Conservation (phyloP, 1,140 invertebrate genomes). For the Alviniconcha marisindica region DNA sequence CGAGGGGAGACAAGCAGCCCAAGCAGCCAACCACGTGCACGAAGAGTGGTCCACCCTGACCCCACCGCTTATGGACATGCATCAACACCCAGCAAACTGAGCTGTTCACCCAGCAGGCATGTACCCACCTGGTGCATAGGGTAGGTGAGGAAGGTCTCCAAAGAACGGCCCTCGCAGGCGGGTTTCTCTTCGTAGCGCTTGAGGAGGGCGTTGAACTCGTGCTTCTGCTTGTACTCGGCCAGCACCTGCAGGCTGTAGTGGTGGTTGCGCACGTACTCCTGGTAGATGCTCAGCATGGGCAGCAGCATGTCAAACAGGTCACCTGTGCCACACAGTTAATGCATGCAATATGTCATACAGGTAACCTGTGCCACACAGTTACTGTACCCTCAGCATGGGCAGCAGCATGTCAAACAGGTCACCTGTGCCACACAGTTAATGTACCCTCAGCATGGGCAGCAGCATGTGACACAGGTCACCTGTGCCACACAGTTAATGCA, state of each 20-base stretch:
- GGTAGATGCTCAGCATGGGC: slow-evolving; percentile 95
- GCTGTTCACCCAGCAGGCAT: neutral
- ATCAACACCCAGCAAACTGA: too few relatives aligned
- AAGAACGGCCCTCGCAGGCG: slow-evolving; percentile 87
- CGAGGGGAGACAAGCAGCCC: too few relatives aligned
- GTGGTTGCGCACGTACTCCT: slow-evolving; percentile 95
- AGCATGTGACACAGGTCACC: slow-evolving; percentile 96
- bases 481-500: slow-evolving; percentile 74
- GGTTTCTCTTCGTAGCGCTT: slow-evolving; percentile 91
- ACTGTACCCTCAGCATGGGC: slow-evolving; percentile 94
- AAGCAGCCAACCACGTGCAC: too few relatives aligned
- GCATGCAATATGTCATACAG: neutral
- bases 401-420: slow-evolving; percentile 96
- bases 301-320: slow-evolving; percentile 96
- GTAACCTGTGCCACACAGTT: too few relatives aligned
- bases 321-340: slow-evolving; percentile 79
- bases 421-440: slow-evolving; percentile 81
- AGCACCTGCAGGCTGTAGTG: slow-evolving; percentile 95
- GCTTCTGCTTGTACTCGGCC: slow-evolving; percentile 93
- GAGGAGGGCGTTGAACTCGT: slow-evolving; percentile 88
- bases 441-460: slow-evolving; percentile 93
- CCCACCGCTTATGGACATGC: too few relatives aligned
- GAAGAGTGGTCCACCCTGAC: too few relatives aligned
- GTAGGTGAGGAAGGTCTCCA: slow-evolving; percentile 95
- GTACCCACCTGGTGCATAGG: slow-evolving; percentile 93